These are phyloP conservation scores for Siphonodentalium dalli DNA, from an alignment of 2,888 invertebrate species.

Conservation along the genomic window DNA sequence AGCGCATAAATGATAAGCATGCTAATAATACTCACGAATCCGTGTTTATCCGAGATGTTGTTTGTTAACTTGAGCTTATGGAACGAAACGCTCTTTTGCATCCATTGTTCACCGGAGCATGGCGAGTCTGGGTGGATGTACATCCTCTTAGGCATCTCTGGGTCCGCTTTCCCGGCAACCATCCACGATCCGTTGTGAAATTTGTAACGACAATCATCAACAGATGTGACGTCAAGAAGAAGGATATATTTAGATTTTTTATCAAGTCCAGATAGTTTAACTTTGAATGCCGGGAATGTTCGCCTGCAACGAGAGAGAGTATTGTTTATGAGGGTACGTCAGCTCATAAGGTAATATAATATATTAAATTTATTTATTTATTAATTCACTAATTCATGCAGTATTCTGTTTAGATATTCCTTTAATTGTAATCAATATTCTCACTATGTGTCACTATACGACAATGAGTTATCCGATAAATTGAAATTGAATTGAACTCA, in stretches of 20 bases:
- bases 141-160: constrained; percentile 99
- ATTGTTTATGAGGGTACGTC: too few species aligned
- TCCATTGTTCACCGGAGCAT: constrained; percentile 93
- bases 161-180: constrained; percentile 97
- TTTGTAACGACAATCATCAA: constrained; percentile 88
- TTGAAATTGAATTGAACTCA: too few species aligned
- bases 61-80: constrained; percentile 99
- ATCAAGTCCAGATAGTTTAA: constrained; percentile 96
- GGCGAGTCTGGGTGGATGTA: constrained; percentile 97
- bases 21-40: constrained; percentile 99
- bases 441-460: too few species aligned
- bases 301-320: too few species aligned
- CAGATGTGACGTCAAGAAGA: constrained; percentile 97
- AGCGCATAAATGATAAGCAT: too few species aligned
- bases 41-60: constrained; percentile 99
- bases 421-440: too few species aligned
- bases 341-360: too few species aligned
- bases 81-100: constrained; percentile 99
- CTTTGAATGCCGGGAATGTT: constrained; percentile 99
- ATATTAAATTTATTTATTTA: too few species aligned
- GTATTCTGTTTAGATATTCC: too few species aligned
- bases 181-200: constrained; percentile 68
- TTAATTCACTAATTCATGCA: too few species aligned
- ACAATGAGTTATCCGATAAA: too few species aligned
- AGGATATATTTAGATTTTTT: constrained; percentile 99